Conservation (phyloP, 2,113 vertebrate genomes). For the Apteryx owenii region DNA sequence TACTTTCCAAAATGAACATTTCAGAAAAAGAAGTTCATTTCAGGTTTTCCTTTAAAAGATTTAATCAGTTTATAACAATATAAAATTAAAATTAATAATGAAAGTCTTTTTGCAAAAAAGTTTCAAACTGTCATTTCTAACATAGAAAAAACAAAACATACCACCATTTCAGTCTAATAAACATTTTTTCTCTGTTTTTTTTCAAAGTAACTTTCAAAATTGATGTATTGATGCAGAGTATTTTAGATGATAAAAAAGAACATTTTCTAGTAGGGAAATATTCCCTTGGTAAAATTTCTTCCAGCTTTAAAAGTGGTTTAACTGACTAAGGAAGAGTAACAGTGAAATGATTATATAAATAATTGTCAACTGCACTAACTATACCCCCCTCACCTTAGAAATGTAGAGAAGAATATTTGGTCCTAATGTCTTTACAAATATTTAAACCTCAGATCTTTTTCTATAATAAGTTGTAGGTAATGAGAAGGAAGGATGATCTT, state of each 20-base stretch:
- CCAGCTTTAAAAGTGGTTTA: not conserved
- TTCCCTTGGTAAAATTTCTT: not conserved
- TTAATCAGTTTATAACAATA: not conserved
- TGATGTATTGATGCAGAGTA: not conserved
- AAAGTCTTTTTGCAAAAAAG: not conserved
- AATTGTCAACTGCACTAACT: not conserved
- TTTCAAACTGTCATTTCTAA: not conserved
- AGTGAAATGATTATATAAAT: not conserved
- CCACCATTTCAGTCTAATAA: not conserved
- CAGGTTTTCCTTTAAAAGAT: not conserved
- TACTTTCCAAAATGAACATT: not conserved
- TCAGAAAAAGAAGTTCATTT: not conserved
- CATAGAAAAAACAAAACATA: not conserved
- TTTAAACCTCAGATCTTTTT: not conserved
- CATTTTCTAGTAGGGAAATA: not conserved
- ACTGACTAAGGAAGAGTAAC: not conserved
- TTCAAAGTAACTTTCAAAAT: not conserved
- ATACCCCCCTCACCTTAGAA: rapidly evolving
- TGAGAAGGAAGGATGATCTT: not conserved
- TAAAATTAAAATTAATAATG: not conserved
- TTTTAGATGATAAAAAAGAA: not conserved
- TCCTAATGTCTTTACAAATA: not conserved
- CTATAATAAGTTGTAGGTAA: not conserved
- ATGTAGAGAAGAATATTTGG: not conserved
- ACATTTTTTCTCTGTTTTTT: not conserved